phyloP scores from a whole-genome alignment of 2,797 vertebrate genomes.

The Amblyraja radiata region DNA sequence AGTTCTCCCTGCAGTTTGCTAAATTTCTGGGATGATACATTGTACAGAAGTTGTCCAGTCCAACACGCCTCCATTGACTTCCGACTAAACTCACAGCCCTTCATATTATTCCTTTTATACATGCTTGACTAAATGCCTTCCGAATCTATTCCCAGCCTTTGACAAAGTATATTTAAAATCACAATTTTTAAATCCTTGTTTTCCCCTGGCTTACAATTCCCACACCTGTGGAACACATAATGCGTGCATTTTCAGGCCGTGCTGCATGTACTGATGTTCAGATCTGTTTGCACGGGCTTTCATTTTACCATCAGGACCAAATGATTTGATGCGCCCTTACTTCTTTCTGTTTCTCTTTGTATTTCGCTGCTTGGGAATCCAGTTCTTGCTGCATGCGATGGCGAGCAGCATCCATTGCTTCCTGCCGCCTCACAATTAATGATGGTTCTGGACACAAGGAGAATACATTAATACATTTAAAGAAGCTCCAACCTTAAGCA shows the following conservation, averaged over 20 bases:
- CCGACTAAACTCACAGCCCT: background rate
- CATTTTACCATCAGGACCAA: background rate
- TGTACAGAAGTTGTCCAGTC: background rate
- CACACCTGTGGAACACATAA: background rate
- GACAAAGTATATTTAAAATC: background rate
- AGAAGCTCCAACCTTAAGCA: background rate
- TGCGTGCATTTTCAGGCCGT: background rate
- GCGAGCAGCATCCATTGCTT: constrained; percentile 75
- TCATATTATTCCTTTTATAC: background rate
- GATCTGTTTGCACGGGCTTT: background rate
- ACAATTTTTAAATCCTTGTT: background rate
- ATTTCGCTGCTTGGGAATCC: constrained; percentile 71
- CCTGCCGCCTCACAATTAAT: constrained; percentile 66
- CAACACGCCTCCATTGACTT: background rate
- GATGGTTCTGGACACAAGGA: constrained; percentile 46
- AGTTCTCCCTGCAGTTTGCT: background rate
- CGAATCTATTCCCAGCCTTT: background rate
- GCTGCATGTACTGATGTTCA: background rate
- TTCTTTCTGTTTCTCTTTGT: constrained; percentile 76
- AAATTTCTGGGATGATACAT: background rate
- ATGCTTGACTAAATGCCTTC: background rate
- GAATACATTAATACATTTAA: background rate
- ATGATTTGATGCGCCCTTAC: constrained; percentile 49
- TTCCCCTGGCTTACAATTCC: background rate
- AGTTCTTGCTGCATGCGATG: constrained; percentile 79